Percentiles rank a stretch among this genome's conserved stretches.
phyloP scores from a whole-genome alignment of 1,140 invertebrate genomes.

The Drosophila orena region DNA sequence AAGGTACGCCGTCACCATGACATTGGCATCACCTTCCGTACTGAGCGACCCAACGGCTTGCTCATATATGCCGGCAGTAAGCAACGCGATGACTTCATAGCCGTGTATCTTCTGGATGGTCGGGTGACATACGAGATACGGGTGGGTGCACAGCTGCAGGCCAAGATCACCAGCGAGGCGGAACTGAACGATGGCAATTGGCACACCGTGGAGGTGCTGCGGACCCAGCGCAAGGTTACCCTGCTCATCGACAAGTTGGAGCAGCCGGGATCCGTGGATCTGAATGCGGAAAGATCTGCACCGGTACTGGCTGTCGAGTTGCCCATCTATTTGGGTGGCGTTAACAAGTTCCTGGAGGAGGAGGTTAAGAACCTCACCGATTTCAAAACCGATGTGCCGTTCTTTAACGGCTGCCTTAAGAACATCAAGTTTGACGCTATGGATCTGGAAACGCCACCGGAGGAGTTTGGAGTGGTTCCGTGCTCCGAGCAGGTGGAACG shows the following conservation, averaged over 20 bases:
- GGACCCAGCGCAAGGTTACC: slow-evolving; percentile 86
- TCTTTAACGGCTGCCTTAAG: slow-evolving; percentile 94
- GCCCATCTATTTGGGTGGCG: slow-evolving; percentile 93
- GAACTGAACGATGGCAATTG: slow-evolving; percentile 93
- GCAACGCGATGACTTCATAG: slow-evolving; percentile 90
- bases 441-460: slow-evolving; percentile 87
- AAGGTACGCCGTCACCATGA: slow-evolving; percentile 89
- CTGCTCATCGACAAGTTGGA: slow-evolving; percentile 87
- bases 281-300: slow-evolving; percentile 85
- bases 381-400: slow-evolving; percentile 30
- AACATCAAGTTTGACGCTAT: slow-evolving; percentile 91
- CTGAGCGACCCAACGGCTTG: slow-evolving; percentile 91
- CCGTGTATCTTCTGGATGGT: slow-evolving; percentile 92
- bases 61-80: slow-evolving; percentile 92
- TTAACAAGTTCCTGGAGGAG: slow-evolving; percentile 79
- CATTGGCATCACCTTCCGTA: slow-evolving; percentile 93
- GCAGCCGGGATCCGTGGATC: slow-evolving; percentile 86
- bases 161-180: slow-evolving; percentile 86
- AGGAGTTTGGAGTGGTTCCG: slow-evolving; percentile 88
- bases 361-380: slow-evolving; percentile 49
- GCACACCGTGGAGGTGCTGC: slow-evolving; percentile 91
- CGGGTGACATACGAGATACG: slow-evolving; percentile 90
- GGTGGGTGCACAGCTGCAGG: slow-evolving; percentile 89
- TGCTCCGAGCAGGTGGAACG: slow-evolving; percentile 93
- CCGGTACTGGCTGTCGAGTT: slow-evolving; percentile 87